Evolutionary conservation across 2,113 vertebrate genomes (phyloP).

Genomic region (Lampris megalopsis): DNA sequence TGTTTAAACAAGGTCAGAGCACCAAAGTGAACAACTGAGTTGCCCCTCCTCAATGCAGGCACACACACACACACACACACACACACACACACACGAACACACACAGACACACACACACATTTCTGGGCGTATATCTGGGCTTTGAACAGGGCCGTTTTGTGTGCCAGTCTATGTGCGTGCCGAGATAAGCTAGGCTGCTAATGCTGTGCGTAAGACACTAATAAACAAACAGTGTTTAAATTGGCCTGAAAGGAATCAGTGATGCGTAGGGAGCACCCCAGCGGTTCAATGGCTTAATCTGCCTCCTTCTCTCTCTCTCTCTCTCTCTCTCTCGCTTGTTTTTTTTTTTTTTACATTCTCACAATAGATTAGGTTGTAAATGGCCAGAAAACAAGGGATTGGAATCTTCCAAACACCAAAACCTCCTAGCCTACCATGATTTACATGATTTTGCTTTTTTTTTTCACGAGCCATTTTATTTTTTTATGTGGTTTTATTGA

Average conservation of each 20-base stretch:
- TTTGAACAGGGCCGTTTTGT: slow-evolving; percentile 78
- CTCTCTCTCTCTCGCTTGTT: background rate
- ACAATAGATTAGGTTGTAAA: slow-evolving; percentile 82
- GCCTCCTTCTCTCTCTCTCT: slow-evolving; percentile 66
- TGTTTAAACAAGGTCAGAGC: slow-evolving; percentile 81
- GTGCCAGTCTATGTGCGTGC: slow-evolving; percentile 75
- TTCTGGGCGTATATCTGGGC: slow-evolving; percentile 57
- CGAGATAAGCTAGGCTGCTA: slow-evolving; percentile 83
- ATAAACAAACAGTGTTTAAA: slow-evolving; percentile 89
- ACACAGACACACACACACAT: slow-evolving; percentile 10
- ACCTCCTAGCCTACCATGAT: slow-evolving; percentile 42
- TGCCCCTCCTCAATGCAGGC: slow-evolving; percentile 16
- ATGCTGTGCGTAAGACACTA: slow-evolving; percentile 82
- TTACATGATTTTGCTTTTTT: background rate
- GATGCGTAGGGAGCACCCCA: slow-evolving; percentile 78
- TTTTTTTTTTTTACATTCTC: slow-evolving; percentile 76
- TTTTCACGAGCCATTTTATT: slow-evolving; percentile 10
- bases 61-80: slow-evolving; percentile 30
- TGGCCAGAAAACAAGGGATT: slow-evolving; percentile 61
- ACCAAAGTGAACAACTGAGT: slow-evolving; percentile 69
- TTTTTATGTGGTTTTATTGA: slow-evolving; percentile 17
- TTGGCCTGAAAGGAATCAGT: slow-evolving; percentile 81
- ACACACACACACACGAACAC: slow-evolving; percentile 12
- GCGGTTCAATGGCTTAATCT: slow-evolving; percentile 84
- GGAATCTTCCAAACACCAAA: slow-evolving; percentile 31